A percentile compares a stretch with the other conserved stretches of the same genome.
phyloP scores from a whole-genome alignment of 2,113 vertebrate species.

The Euleptes europaea region DNA sequence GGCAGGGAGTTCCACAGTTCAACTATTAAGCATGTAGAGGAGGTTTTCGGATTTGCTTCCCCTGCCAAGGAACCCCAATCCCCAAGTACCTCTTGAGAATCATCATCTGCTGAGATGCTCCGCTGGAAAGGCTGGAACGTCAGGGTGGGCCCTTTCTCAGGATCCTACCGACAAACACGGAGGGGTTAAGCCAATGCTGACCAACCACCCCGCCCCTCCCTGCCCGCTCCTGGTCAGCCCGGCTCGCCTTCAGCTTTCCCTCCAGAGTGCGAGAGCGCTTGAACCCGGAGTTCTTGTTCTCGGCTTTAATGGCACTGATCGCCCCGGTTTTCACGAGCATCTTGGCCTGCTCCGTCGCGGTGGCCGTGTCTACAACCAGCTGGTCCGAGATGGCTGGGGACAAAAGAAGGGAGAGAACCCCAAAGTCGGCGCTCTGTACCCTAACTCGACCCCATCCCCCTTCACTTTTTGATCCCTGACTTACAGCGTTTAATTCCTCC shows the following conservation, averaged over 20 bases:
- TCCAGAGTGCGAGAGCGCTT: conserved; percentile 91
- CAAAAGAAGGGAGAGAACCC: background rate
- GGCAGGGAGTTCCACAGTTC: too few relatives aligned
- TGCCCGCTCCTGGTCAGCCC: too few relatives aligned
- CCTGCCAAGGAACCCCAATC: background rate
- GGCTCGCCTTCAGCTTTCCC: conserved; percentile 87
- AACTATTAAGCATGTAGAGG: too few relatives aligned
- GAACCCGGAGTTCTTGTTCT: conserved; percentile 93
- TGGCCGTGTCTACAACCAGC: conserved; percentile 89
- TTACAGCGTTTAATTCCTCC: conserved; percentile 90
- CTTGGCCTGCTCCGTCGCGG: conserved; percentile 91
- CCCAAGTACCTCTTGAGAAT: conserved; percentile 79
- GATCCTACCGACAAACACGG: conserved; percentile 75
- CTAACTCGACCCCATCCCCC: background rate
- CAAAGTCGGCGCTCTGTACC: too few relatives aligned
- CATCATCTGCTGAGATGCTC: conserved; percentile 88
- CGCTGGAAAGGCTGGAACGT: conserved; percentile 92
- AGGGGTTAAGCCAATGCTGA: too few relatives aligned
- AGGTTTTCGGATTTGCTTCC: too few relatives aligned
- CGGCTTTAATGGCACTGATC: conserved; percentile 92
- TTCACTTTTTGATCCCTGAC: conserved; percentile 16
- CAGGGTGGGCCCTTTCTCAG: conserved; percentile 86
- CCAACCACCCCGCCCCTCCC: background rate
- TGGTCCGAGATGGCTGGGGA: conserved; percentile 87
- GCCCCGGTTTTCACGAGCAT: conserved; percentile 92